Percentiles rank a stretch among this genome's conserved stretches.
Evolutionary conservation across 2,888 invertebrate species (phyloP).

Genomic region (Trachelus stipa): DNA sequence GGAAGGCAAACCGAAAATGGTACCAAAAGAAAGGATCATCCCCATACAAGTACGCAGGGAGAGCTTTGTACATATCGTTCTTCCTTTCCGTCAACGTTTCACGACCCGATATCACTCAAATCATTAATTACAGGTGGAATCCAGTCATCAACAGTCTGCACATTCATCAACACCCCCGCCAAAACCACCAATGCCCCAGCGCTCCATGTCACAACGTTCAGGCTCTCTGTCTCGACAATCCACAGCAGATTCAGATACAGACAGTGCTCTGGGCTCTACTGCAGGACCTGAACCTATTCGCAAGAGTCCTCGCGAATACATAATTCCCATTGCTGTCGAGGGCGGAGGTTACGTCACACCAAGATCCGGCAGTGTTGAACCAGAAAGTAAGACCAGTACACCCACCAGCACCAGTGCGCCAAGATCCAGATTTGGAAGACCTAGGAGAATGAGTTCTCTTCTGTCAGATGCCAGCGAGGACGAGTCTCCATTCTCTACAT

Average conservation of each 20-base stretch:
- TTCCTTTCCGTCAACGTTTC: background rate
- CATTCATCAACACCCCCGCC: constrained; percentile 66
- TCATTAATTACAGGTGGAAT: constrained; percentile 43
- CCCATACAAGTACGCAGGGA: constrained; percentile 68
- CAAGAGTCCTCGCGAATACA: constrained; percentile 90
- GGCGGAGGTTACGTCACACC: constrained; percentile 89
- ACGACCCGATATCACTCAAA: background rate
- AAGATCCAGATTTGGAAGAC: constrained; percentile 68
- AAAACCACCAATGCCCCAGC: constrained; percentile 68
- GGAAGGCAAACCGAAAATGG: constrained; percentile 54
- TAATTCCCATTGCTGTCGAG: constrained; percentile 93
- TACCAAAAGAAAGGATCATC: constrained; percentile 75
- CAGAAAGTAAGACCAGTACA: constrained; percentile 73
- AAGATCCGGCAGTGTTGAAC: constrained; percentile 80
- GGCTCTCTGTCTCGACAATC: constrained; percentile 74
- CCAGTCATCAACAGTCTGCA: constrained; percentile 55
- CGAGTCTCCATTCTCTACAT: constrained; percentile 72
- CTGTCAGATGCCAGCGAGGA: constrained; percentile 65
- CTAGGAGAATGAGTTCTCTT: constrained; percentile 77
- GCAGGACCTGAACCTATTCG: constrained; percentile 79
- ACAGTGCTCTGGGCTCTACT: constrained; percentile 68
- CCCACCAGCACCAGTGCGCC: constrained; percentile 69
- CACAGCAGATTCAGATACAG: constrained; percentile 79
- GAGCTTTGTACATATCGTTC: background rate
- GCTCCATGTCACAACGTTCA: constrained; percentile 66